Percentiles rank a stretch among this genome's conserved stretches.
These are phyloP conservation scores for Malachius bipustulatus DNA, from an alignment of 2,888 invertebrate genomes.

Conservation along the genomic window DNA sequence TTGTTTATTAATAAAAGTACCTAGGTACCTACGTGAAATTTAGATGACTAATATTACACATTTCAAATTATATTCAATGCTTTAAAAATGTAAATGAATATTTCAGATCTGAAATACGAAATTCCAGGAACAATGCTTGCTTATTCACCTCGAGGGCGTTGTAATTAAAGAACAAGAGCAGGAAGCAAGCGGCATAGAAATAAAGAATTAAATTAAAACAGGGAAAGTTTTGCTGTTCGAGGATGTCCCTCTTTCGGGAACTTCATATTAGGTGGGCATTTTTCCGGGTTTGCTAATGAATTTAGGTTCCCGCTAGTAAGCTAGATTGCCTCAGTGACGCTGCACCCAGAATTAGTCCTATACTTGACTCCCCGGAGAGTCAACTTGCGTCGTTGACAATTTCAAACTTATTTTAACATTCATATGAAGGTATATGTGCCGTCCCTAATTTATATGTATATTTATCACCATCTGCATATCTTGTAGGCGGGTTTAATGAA, in stretches of 20 bases:
- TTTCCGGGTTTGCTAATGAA: constrained; percentile 30
- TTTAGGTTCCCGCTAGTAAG: constrained; percentile 29
- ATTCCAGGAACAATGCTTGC: too few species aligned
- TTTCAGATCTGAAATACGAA: too few species aligned
- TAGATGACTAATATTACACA: too few species aligned
- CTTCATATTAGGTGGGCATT: constrained; percentile 22
- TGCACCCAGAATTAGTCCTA: constrained; percentile 27
- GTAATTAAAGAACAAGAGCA: constrained; percentile 19
- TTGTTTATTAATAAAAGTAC: too few species aligned
- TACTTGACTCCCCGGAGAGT: constrained; percentile 22
- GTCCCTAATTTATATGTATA: constrained; percentile 40
- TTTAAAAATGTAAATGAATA: too few species aligned
- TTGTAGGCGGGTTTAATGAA: constrained; percentile 21
- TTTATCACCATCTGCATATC: constrained; percentile 36
- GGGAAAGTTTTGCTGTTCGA: constrained; percentile 18
- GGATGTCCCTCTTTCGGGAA: constrained; percentile 15
- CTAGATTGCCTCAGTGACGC: constrained; percentile 27
- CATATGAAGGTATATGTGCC: constrained; percentile 37
- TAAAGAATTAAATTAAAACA: constrained; percentile 27
- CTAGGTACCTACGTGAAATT: too few species aligned
- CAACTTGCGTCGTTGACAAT: constrained; percentile 42
- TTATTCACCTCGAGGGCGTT: constrained; percentile 16
- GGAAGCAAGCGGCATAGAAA: constrained; percentile 22
- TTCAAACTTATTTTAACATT: constrained; percentile 45
- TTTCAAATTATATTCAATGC: too few species aligned